Percentiles rank a stretch among this genome's conserved stretches.
These are phyloP conservation scores for Ormyrus thymus DNA, from an alignment of 2,888 invertebrate species.

Conservation along the genomic window DNA sequence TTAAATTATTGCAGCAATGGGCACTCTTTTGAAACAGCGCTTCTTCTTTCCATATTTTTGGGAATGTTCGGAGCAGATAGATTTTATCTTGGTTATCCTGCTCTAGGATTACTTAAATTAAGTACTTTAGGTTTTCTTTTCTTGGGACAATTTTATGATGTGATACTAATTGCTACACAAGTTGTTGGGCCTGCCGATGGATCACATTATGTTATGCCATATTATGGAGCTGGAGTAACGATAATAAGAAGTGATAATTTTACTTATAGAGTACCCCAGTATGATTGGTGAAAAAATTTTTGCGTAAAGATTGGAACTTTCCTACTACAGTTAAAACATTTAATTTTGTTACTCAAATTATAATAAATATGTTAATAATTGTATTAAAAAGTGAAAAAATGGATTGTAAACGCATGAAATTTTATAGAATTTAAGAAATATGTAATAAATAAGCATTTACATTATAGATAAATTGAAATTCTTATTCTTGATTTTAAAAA, in stretches of 20 bases:
- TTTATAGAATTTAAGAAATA: too few species aligned
- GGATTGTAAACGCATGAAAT: neutral
- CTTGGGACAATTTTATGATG: conserved; percentile 94
- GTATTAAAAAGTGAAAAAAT: conserved; percentile 5
- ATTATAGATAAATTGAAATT: neutral
- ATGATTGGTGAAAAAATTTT: conserved; percentile 81
- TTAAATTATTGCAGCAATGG: conserved; percentile 85
- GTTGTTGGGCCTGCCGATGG: conserved; percentile 96
- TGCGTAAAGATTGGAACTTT: too few species aligned
- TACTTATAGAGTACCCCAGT: conserved; percentile 87
- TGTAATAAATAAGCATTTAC: conserved; percentile 16
- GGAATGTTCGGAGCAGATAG: conserved; percentile 99
- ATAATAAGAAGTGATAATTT: conserved; percentile 89
- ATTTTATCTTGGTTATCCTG: conserved; percentile 99
- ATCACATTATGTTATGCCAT: conserved; percentile 94
- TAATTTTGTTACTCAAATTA: conserved; percentile 6
- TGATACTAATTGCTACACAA: conserved; percentile 96
- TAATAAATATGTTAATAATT: too few species aligned
- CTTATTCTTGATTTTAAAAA: neutral
- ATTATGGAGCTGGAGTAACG: conserved; percentile 91
- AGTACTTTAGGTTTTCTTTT: conserved; percentile 98
- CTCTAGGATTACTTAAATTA: conserved; percentile 94
- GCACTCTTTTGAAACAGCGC: conserved; percentile 92
- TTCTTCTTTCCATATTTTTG: conserved; percentile 95
- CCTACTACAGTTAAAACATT: conserved; percentile 1